A percentile compares a stretch with the other conserved stretches of the same genome.
These are phyloP conservation scores for Bibio marci DNA, from an alignment of 2,888 invertebrate genomes.

Conservation along the genomic window DNA sequence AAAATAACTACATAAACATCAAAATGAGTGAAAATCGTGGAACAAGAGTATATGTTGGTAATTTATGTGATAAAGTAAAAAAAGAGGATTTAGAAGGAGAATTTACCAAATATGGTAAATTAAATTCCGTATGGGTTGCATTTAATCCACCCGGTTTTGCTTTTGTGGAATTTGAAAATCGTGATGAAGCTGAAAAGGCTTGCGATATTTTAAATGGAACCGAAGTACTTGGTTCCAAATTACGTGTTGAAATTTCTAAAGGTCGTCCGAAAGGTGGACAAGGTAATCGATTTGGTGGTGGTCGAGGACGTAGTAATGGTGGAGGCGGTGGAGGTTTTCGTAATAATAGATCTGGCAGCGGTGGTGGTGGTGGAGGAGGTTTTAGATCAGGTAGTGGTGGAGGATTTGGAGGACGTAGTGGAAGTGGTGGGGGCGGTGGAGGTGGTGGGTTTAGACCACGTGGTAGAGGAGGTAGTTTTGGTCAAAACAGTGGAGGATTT, in stretches of 20 bases:
- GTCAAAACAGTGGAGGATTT: conserved; percentile 22
- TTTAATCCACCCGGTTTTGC: conserved; percentile 90
- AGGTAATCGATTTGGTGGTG: conserved; percentile 24
- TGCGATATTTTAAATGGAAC: conserved; percentile 78
- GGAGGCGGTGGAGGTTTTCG: conserved; percentile 16
- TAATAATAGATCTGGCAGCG: conserved; percentile 25
- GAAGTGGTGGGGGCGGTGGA: conserved; percentile 30
- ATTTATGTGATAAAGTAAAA: conserved; percentile 72
- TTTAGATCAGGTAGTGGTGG: conserved; percentile 7
- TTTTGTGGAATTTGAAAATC: conserved; percentile 81
- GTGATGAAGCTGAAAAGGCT: conserved; percentile 77
- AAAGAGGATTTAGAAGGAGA: conserved; percentile 83
- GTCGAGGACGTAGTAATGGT: conserved; percentile 1
- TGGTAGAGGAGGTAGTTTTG: conserved; percentile 18
- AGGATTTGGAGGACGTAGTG: conserved; percentile 19
- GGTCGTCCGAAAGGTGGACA: conserved; percentile 57
- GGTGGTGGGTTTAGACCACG: conserved; percentile 22
- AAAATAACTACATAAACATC: too few species aligned
- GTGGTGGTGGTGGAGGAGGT: neutral
- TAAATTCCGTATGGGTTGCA: conserved; percentile 82
- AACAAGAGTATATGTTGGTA: conserved; percentile 80
- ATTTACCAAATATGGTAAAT: conserved; percentile 81
- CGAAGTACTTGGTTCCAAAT: conserved; percentile 70
- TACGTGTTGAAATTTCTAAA: conserved; percentile 76
- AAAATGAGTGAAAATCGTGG: conserved; percentile 31